Evolutionary conservation across 2,797 vertebrate species (phyloP).

Genomic region (Heliangelus exortis): DNA sequence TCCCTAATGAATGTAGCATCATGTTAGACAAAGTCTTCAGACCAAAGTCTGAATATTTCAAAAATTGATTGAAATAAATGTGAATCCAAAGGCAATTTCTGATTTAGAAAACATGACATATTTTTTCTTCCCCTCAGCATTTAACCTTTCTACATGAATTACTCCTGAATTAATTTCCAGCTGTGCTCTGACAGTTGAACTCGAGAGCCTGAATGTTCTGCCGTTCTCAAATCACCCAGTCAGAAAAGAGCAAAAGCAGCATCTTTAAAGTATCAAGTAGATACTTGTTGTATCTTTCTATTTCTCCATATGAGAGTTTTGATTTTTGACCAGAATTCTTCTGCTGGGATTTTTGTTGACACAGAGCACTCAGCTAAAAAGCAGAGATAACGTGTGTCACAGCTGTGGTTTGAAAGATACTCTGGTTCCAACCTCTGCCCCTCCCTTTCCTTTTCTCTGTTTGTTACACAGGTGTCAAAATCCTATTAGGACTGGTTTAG

Average conservation of each 20-base stretch:
- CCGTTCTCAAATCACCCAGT: background rate
- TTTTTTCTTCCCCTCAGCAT: background rate
- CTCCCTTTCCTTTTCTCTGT: background rate
- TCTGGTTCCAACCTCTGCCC: background rate
- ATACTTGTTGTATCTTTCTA: background rate
- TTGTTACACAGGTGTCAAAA: background rate
- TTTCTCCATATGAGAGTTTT: background rate
- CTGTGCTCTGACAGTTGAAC: background rate
- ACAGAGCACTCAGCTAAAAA: slow-evolving; percentile 12
- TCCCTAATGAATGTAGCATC: background rate
- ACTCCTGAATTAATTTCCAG: background rate
- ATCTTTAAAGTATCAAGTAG: background rate
- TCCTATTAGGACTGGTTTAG: slow-evolving; percentile 20
- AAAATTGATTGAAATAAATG: background rate
- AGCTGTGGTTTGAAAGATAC: background rate
- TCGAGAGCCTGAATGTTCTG: background rate
- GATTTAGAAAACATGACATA: background rate
- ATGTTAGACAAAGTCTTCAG: background rate
- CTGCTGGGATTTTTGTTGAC: background rate
- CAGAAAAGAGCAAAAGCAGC: background rate
- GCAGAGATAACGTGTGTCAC: slow-evolving; percentile 1
- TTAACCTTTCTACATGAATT: background rate
- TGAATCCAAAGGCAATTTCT: background rate
- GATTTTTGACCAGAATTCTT: slow-evolving; percentile 3
- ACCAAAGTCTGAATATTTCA: background rate